Conservation (phyloP, 1,140 invertebrate genomes). For the Neodiprion virginianus region DNA sequence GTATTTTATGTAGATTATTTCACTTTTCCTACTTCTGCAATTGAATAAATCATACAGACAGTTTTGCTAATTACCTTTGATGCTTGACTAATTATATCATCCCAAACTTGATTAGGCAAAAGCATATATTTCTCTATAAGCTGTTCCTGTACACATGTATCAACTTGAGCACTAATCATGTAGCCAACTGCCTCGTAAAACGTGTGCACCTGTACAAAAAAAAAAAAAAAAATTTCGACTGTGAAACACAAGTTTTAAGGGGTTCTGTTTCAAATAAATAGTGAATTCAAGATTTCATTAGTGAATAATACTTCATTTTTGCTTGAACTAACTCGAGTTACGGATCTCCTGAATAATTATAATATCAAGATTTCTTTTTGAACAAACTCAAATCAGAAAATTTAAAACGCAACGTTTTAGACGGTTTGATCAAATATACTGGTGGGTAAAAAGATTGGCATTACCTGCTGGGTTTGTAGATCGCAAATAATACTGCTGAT, state of each 20-base stretch:
- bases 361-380: not conserved
- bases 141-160: constrained; percentile 87
- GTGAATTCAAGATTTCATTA: not conserved
- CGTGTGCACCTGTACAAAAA: constrained; percentile 86
- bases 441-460: constrained; percentile 16
- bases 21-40: not conserved
- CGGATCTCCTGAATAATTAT: not conserved
- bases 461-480: constrained; percentile 93
- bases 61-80: constrained; percentile 68
- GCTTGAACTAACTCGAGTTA: not conserved
- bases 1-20: not conserved
- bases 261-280: not conserved
- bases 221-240: constrained; percentile 13
- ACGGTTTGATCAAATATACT: too few species aligned
- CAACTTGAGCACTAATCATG: constrained; percentile 96
- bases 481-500: constrained; percentile 99
- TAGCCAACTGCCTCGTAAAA: constrained; percentile 99
- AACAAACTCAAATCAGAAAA: not conserved
- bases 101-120: constrained; percentile 98
- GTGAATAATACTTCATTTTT: not conserved
- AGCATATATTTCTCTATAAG: constrained; percentile 98
- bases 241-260: not conserved
- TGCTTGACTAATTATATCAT: constrained; percentile 97
- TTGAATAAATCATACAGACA: constrained; percentile 23
- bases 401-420: not conserved